Evolutionary conservation across 2,888 invertebrate species (phyloP).

Genomic region (Buathra laborator): DNA sequence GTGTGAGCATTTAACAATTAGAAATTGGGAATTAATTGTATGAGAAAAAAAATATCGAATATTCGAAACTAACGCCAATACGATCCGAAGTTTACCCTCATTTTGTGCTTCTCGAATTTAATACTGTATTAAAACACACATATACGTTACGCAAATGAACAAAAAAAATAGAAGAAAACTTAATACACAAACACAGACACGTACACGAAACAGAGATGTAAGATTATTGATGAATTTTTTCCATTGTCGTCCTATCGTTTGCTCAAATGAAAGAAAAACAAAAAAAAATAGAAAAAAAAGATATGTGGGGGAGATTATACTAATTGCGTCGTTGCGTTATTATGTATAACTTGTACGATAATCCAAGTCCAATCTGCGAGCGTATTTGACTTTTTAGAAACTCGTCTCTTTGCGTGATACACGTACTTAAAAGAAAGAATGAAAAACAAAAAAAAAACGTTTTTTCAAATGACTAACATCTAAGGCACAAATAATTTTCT

Average conservation of each 20-base stretch:
- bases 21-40: conserved; percentile 6
- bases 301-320: conserved; percentile 38
- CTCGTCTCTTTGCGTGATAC: conserved; percentile 60
- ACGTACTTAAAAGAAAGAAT: conserved; percentile 39
- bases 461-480: conserved; percentile 59
- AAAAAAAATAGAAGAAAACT: neutral
- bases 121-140: conserved; percentile 37
- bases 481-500: conserved; percentile 67
- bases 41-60: conserved; percentile 1
- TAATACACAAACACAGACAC: conserved; percentile 6
- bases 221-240: conserved; percentile 73
- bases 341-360: conserved; percentile 63
- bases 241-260: conserved; percentile 78
- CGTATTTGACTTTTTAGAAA: conserved; percentile 63
- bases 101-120: conserved; percentile 58
- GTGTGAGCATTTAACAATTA: conserved; percentile 19
- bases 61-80: conserved; percentile 52
- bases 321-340: conserved; percentile 62
- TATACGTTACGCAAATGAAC: conserved; percentile 1
- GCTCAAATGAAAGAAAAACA: conserved; percentile 73
- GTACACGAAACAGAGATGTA: conserved; percentile 35
- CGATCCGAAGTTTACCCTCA: conserved; percentile 54
- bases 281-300: conserved; percentile 45
- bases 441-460: conserved; percentile 27
- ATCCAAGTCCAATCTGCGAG: conserved; percentile 59